Evolutionary conservation across 2,888 invertebrate species (phyloP).

Genomic region (Heliconius charithonia): DNA sequence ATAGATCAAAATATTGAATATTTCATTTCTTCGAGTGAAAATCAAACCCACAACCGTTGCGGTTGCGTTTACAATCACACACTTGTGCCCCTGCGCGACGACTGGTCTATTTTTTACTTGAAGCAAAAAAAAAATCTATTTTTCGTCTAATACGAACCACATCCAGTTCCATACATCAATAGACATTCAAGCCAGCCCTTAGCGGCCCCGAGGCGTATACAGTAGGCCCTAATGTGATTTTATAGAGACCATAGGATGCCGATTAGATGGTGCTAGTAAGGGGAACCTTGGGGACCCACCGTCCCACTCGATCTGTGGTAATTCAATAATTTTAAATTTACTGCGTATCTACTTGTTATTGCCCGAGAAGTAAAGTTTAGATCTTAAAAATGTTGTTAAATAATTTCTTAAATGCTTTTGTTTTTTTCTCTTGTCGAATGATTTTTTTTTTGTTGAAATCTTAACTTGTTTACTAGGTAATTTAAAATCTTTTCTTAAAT

Average conservation of each 20-base stretch:
- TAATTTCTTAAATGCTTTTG: background rate
- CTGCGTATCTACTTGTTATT: conserved; percentile 34
- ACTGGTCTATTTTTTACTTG: background rate
- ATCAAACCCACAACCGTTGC: no score
- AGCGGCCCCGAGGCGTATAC: conserved; percentile 66
- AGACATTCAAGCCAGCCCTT: conserved; percentile 51
- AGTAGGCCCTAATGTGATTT: conserved; percentile 78
- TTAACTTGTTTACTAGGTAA: no score
- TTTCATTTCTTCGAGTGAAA: no score
- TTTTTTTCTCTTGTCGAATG: background rate
- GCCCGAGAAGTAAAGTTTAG: conserved; percentile 7
- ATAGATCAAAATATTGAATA: no score
- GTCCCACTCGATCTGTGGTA: conserved; percentile 52
- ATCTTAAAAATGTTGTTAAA: background rate
- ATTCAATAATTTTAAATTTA: conserved; percentile 53
- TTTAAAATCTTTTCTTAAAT: no score
- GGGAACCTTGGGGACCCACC: conserved; percentile 48
- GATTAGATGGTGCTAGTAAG: conserved; percentile 62
- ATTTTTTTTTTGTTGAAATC: background rate
- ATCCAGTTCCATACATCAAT: conserved; percentile 52
- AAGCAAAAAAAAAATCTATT: background rate
- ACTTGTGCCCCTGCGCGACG: no score
- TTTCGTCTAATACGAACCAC: conserved; percentile 33
- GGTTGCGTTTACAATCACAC: no score
- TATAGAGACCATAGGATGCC: conserved; percentile 75